A percentile compares a stretch with the other conserved stretches of the same genome.
phyloP scores from a whole-genome alignment of 2,113 vertebrate species.

The Craseonycteris thonglongyai region DNA sequence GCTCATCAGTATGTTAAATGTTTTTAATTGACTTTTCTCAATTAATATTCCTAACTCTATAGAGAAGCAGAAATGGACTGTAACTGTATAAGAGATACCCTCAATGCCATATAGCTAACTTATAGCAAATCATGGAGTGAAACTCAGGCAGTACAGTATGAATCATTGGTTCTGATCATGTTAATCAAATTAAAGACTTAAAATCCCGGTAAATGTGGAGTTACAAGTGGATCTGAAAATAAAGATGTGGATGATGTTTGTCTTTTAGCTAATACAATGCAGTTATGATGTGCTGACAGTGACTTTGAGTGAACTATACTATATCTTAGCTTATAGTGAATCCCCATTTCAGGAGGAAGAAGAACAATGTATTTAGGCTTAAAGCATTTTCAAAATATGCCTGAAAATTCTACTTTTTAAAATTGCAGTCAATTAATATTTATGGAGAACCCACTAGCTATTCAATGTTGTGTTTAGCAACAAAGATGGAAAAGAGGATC shows the following conservation, averaged over 20 bases:
- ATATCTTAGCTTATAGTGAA: background rate
- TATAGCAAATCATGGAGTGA: background rate
- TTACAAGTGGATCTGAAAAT: background rate
- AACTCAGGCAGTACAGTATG: background rate
- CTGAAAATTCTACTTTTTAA: background rate
- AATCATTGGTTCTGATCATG: background rate
- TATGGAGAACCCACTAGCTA: background rate
- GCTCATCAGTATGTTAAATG: background rate
- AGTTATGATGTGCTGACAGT: background rate
- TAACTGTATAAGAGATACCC: background rate
- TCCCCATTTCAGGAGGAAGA: background rate
- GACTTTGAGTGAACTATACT: background rate
- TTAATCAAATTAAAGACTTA: conserved; percentile 1
- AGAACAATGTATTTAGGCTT: background rate
- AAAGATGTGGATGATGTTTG: background rate
- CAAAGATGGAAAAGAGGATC: background rate
- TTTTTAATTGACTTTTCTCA: background rate
- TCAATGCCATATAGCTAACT: background rate
- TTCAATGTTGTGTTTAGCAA: background rate
- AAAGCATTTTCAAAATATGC: background rate
- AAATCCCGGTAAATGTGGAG: background rate
- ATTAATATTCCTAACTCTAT: background rate
- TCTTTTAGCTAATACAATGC: background rate
- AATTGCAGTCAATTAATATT: background rate
- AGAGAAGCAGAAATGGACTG: background rate